phyloP scores from a whole-genome alignment of 2,113 vertebrate species.

The Myotis yumanensis region DNA sequence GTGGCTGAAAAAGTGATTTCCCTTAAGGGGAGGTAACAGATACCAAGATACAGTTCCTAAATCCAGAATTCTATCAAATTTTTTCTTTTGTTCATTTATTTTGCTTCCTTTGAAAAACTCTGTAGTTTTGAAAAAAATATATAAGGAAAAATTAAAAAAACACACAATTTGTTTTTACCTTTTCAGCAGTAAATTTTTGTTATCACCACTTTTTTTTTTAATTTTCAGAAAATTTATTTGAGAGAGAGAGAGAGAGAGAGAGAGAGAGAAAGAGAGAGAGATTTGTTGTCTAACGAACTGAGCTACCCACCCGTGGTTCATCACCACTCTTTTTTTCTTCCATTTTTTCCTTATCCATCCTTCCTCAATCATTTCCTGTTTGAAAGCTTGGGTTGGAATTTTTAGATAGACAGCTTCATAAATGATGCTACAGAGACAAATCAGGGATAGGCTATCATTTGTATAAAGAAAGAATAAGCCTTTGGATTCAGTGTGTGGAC shows the following conservation, averaged over 20 bases:
- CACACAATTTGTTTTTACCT: neutral
- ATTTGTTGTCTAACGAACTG: neutral
- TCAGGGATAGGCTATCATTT: neutral
- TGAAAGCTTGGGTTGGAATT: neutral
- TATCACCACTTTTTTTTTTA: neutral
- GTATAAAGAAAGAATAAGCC: conserved; percentile 30
- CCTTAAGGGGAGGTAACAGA: neutral
- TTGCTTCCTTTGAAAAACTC: neutral
- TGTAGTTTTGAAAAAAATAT: conserved; percentile 6
- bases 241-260: too few relatives aligned
- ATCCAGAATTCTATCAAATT: neutral
- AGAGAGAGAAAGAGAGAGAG: too few relatives aligned
- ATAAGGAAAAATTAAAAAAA: neutral
- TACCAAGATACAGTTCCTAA: neutral
- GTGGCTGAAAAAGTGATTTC: neutral
- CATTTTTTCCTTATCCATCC: neutral
- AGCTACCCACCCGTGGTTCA: neutral
- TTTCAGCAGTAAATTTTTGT: neutral
- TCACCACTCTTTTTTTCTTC: neutral
- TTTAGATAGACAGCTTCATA: neutral
- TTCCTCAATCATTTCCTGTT: neutral
- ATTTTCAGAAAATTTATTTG: neutral
- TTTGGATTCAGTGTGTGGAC: neutral
- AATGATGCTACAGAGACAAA: neutral
- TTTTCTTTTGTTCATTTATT: neutral